Percentiles rank a stretch among this genome's conserved stretches.
Conservation (phyloP, 2,797 vertebrate species). For the Protosalanx chinensis region DNA sequence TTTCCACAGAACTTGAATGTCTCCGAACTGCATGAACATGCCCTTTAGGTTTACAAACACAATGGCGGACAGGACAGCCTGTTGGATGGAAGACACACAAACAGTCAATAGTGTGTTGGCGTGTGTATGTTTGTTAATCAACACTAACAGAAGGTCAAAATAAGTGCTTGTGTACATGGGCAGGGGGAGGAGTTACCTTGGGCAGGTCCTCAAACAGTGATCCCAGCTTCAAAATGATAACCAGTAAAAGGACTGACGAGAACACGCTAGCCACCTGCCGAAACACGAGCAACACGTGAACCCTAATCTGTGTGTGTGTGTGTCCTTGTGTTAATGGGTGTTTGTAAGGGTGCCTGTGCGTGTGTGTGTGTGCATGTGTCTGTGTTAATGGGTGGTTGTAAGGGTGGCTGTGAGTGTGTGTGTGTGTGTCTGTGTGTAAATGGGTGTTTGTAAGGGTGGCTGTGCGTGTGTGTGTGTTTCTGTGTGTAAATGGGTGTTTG, state of each 20-base stretch:
- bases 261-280: constrained; percentile 70
- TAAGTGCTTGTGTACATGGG: background rate
- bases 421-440: background rate
- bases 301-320: background rate
- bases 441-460: too few relatives aligned
- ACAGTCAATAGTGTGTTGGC: background rate
- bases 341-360: background rate
- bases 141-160: background rate
- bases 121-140: background rate
- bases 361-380: background rate
- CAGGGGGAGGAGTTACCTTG: constrained; percentile 73
- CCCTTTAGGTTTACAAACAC: constrained; percentile 90
- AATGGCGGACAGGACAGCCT: constrained; percentile 87
- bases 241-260: constrained; percentile 82
- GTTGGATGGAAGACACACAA: constrained; percentile 25
- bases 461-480: background rate
- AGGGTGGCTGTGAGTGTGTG: constrained; percentile 7
- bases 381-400: background rate
- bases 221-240: constrained; percentile 86
- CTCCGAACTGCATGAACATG: constrained; percentile 85
- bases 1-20: constrained; percentile 81
- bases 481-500: background rate
- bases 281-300: background rate
- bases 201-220: constrained; percentile 86
- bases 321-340: background rate